Evolutionary conservation across 2,888 invertebrate genomes (phyloP).

Genomic region (Orthonevra nobilis): DNA sequence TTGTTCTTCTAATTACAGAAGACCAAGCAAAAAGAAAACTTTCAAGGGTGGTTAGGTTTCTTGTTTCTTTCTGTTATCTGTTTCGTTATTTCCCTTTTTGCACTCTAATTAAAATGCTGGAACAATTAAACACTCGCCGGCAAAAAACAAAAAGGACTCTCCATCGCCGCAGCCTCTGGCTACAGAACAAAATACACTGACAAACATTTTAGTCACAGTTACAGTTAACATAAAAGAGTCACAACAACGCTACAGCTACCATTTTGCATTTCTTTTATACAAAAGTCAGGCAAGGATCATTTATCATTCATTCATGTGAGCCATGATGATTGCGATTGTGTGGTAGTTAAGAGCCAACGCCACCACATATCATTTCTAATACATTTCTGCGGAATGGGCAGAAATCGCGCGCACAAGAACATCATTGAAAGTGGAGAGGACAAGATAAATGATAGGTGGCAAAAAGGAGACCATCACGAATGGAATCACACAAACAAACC

Average conservation of each 20-base stretch:
- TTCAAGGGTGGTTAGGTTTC: background rate
- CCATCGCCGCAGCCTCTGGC: no score
- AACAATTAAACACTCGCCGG: constrained; percentile 47
- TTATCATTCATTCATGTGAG: constrained; percentile 68
- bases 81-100: constrained; percentile 14
- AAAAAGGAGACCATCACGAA: constrained; percentile 59
- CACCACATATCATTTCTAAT: constrained; percentile 50
- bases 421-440: constrained; percentile 66
- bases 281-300: constrained; percentile 63
- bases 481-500: constrained; percentile 66
- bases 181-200: background rate
- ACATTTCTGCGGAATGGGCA: constrained; percentile 34
- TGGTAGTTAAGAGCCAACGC: constrained; percentile 52
- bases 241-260: constrained; percentile 48
- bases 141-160: background rate
- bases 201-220: constrained; percentile 20
- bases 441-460: constrained; percentile 67
- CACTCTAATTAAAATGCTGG: constrained; percentile 51
- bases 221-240: background rate
- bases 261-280: constrained; percentile 59
- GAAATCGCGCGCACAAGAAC: constrained; percentile 58
- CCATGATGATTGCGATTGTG: constrained; percentile 66
- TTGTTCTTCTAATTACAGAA: constrained; percentile 16
- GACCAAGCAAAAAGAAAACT: constrained; percentile 4
- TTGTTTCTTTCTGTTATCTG: constrained; percentile 18